Percentiles rank a stretch among this genome's conserved stretches.
Conservation (phyloP, 2,113 vertebrate species). For the Macquaria ambigua region DNA sequence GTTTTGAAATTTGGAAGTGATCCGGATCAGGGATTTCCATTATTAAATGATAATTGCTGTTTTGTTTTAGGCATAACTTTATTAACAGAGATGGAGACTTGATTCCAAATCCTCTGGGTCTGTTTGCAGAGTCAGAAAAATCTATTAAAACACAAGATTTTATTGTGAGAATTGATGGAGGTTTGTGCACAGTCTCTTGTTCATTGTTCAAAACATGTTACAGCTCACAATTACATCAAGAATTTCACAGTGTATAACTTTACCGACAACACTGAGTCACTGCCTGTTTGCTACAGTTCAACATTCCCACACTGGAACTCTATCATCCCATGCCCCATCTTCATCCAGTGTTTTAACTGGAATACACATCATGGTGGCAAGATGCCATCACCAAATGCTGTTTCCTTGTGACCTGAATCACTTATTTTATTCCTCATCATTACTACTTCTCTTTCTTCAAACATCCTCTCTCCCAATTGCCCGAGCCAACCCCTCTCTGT, state of each 20-base stretch:
- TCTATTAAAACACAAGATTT: constrained; percentile 12
- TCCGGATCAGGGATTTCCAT: constrained; percentile 56
- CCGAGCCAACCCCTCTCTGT: constrained; percentile 5
- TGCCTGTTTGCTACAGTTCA: not conserved
- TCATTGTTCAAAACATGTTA: not conserved
- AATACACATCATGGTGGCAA: not conserved
- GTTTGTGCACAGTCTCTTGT: not conserved
- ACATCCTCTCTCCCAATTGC: not conserved
- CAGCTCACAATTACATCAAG: not conserved
- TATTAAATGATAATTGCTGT: constrained; percentile 56
- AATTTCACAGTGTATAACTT: not conserved
- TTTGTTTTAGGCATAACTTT: constrained; percentile 55
- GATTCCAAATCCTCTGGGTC: constrained; percentile 42
- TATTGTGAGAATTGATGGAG: not conserved
- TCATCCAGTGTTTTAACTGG: not conserved
- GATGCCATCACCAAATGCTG: not conserved
- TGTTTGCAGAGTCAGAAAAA: constrained; percentile 21
- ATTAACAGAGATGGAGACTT: constrained; percentile 36
- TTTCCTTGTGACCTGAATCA: constrained; percentile 8
- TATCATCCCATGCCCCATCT: not conserved
- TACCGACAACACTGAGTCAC: not conserved
- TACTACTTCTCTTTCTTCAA: constrained; percentile 23
- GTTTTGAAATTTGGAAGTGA: constrained; percentile 52
- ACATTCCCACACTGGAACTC: not conserved
- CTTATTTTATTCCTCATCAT: constrained; percentile 12